Percentiles rank a stretch among this genome's conserved stretches.
These are phyloP conservation scores for Cataglyphis livida DNA, from an alignment of 2,888 invertebrate genomes.

Conservation along the genomic window DNA sequence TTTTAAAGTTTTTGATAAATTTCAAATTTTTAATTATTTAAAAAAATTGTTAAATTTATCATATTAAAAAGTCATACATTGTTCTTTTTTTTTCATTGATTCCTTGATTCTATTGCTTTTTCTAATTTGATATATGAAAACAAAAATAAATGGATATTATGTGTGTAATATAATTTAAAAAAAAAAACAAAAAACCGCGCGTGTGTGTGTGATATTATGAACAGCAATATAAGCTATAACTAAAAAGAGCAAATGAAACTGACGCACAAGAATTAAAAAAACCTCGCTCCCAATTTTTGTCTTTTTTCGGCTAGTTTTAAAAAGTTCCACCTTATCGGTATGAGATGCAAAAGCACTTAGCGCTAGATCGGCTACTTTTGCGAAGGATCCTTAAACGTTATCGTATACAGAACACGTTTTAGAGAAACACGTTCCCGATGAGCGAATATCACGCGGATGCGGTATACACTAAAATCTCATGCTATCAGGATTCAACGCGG, in stretches of 20 bases:
- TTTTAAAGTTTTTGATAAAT: background rate
- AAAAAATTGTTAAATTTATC: background rate
- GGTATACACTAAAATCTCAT: slow-evolving; percentile 70
- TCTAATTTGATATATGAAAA: background rate
- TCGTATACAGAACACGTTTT: slow-evolving; percentile 75
- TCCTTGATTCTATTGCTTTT: background rate
- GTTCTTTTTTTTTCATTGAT: background rate
- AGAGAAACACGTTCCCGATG: slow-evolving; percentile 65
- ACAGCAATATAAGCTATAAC: background rate
- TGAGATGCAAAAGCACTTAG: slow-evolving; percentile 28
- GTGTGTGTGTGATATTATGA: background rate
- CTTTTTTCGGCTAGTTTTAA: background rate
- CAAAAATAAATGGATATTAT: background rate
- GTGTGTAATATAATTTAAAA: background rate
- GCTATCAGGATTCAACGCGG: slow-evolving; percentile 77
- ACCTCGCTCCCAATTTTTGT: background rate
- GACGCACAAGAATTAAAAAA: background rate
- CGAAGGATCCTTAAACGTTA: slow-evolving; percentile 38
- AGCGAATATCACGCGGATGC: slow-evolving; percentile 67
- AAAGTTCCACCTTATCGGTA: background rate
- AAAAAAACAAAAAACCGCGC: no score
- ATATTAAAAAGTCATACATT: background rate
- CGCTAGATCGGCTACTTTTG: slow-evolving; percentile 38
- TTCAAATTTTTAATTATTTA: background rate
- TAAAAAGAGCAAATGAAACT: background rate